A percentile compares a stretch with the other conserved stretches of the same genome.
These are phyloP conservation scores for Catocala nupta DNA, from an alignment of 2,888 invertebrate species.

Conservation along the genomic window DNA sequence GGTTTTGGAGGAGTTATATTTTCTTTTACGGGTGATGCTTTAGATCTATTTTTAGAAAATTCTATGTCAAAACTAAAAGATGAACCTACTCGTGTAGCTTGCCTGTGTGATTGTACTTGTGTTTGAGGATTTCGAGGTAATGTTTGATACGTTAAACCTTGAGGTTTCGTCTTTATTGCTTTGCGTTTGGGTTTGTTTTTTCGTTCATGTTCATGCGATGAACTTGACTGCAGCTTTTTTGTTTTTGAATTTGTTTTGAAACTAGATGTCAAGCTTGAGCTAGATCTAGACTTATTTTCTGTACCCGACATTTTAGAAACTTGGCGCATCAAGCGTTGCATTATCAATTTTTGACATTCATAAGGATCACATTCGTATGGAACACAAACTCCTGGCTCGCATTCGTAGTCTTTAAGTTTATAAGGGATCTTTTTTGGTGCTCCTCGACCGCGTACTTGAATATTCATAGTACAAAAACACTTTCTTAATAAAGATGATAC, in stretches of 20 bases:
- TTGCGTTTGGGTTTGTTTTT: too few relatives aligned
- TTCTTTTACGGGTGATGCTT: too few relatives aligned
- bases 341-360: slow-evolving; percentile 56
- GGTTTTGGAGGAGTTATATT: too few relatives aligned
- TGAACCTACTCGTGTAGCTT: not conserved
- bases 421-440: slow-evolving; percentile 13
- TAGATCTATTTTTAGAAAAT: slow-evolving; percentile 52
- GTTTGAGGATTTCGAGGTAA: slow-evolving; percentile 21
- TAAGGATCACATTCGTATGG: slow-evolving; percentile 57
- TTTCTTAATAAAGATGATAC: slow-evolving; percentile 39
- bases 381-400: slow-evolving; percentile 55
- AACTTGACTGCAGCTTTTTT: too few relatives aligned
- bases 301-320: slow-evolving; percentile 46
- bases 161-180: too few relatives aligned
- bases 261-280: slow-evolving; percentile 11
- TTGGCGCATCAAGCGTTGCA: slow-evolving; percentile 49
- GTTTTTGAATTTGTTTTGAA: too few relatives aligned
- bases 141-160: slow-evolving; percentile 36
- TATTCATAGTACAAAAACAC: slow-evolving; percentile 59
- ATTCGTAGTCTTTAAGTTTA: slow-evolving; percentile 53
- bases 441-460: slow-evolving; percentile 45
- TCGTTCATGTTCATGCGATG: too few relatives aligned
- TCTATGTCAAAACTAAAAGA: slow-evolving; percentile 56
- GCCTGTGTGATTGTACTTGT: slow-evolving; percentile 8
- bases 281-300: slow-evolving; percentile 32